Conservation (phyloP, 1,140 invertebrate genomes). For the Nasonia giraulti region DNA sequence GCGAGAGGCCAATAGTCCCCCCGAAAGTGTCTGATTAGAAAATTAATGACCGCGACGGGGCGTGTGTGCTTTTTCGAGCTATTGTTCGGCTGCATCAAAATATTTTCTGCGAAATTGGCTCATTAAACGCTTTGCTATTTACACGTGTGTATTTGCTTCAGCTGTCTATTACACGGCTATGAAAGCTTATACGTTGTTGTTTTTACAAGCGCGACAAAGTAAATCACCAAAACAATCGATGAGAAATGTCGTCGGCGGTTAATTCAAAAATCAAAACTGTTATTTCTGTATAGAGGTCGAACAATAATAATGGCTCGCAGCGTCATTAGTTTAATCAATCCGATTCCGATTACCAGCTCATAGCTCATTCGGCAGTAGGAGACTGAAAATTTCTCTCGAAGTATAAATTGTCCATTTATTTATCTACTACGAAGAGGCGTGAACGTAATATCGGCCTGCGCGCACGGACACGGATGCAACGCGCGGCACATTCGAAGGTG, state of each 20-base stretch:
- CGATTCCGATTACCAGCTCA: conserved; percentile 20
- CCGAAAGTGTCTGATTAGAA: conserved; percentile 46
- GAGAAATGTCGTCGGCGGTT: not conserved
- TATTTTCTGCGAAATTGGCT: conserved; percentile 3
- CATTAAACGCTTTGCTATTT: not conserved
- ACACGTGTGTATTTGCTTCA: no score
- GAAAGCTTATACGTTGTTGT: no score
- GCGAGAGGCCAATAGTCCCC: not conserved
- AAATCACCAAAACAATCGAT: not conserved
- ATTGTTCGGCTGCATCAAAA: conserved; percentile 31
- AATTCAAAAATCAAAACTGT: not conserved
- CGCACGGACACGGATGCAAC: conserved; percentile 17
- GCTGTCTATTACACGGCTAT: no score
- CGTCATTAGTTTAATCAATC: conserved; percentile 24
- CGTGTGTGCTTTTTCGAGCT: conserved; percentile 11
- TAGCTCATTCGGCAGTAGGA: conserved; percentile 3
- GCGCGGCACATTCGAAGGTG: conserved; percentile 31
- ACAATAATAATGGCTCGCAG: not conserved
- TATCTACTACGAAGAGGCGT: conserved; percentile 45
- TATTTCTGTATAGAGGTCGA: no score
- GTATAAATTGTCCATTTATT: conserved; percentile 46
- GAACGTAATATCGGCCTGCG: conserved; percentile 21
- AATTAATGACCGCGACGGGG: conserved; percentile 47
- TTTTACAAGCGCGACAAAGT: no score
- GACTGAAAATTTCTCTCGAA: conserved; percentile 8